phyloP scores from a whole-genome alignment of 2,888 invertebrate species.

The Tyria jacobaeae region DNA sequence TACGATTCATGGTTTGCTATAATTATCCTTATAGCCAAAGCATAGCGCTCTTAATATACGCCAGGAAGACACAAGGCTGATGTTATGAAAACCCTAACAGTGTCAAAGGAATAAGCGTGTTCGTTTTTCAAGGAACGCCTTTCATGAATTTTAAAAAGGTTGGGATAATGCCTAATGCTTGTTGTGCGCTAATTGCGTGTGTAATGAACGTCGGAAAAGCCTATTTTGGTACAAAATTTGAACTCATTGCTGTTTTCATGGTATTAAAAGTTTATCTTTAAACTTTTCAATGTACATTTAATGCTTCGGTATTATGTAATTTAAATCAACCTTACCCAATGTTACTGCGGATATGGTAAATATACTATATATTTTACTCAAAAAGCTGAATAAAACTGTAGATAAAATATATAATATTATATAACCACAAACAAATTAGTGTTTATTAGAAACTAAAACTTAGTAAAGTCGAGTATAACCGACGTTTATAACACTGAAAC shows the following conservation, averaged over 20 bases:
- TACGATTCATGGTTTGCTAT: too few species aligned
- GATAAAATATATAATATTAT: too few species aligned
- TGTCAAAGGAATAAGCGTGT: not conserved
- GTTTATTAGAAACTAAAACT: too few species aligned
- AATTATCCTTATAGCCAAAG: too few species aligned
- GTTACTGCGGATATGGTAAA: not conserved
- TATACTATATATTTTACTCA: too few species aligned
- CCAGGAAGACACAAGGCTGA: not conserved
- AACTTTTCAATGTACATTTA: not conserved
- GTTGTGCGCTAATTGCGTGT: not conserved
- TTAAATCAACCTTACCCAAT: not conserved
- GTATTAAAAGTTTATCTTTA: not conserved
- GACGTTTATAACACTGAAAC: too few species aligned
- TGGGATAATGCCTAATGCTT: constrained; percentile 13
- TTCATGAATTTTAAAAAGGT: constrained; percentile 15
- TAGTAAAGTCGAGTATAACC: too few species aligned
- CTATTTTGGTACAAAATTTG: not conserved
- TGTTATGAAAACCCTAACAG: not conserved
- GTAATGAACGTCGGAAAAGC: constrained; percentile 3
- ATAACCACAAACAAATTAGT: too few species aligned
- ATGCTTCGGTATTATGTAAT: not conserved
- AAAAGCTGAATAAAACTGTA: too few species aligned
- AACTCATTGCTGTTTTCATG: not conserved
- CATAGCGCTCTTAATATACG: too few species aligned
- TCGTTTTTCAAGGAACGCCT: not conserved